A percentile compares a stretch with the other conserved stretches of the same genome.
phyloP scores from a whole-genome alignment of 2,888 invertebrate genomes.

The Agrotis exclamationis region DNA sequence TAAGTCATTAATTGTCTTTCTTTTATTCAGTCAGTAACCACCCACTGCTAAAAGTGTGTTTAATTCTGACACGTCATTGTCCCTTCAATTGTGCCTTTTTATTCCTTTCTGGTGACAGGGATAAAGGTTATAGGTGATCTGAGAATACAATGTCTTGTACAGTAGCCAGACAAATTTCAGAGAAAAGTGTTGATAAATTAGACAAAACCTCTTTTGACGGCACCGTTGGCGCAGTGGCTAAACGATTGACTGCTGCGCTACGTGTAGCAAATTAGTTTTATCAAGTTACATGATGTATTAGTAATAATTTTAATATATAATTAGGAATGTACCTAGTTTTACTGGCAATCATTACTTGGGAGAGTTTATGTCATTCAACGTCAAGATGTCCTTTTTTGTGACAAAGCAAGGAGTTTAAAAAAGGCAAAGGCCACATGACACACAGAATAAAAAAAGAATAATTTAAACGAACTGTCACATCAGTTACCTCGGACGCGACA shows the following conservation, averaged over 20 bases:
- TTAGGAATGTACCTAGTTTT: not conserved
- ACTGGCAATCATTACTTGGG: conserved; percentile 11
- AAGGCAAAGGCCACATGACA: conserved; percentile 29
- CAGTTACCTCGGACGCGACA: conserved; percentile 68
- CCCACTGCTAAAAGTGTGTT: conserved; percentile 31
- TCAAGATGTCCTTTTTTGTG: conserved; percentile 45
- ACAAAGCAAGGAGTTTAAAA: conserved; percentile 47
- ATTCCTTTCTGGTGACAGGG: not conserved
- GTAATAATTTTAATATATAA: not conserved
- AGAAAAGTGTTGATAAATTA: not conserved
- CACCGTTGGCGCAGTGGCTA: too few relatives aligned
- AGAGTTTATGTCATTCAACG: conserved; percentile 33
- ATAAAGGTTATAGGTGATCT: not conserved
- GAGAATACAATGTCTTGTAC: too few relatives aligned
- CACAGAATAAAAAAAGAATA: conserved; percentile 44
- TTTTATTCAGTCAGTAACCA: conserved; percentile 11
- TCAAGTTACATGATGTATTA: conserved; percentile 2
- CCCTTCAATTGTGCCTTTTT: not conserved
- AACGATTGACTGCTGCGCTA: too few relatives aligned
- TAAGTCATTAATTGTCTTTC: conserved; percentile 27
- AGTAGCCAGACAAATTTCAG: too few relatives aligned
- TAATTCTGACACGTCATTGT: conserved; percentile 18
- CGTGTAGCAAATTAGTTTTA: not conserved
- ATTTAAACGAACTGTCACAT: conserved; percentile 65
- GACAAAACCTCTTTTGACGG: too few relatives aligned